These are phyloP conservation scores for Agapostemon virescens DNA, from an alignment of 2,888 invertebrate genomes.

Conservation along the genomic window DNA sequence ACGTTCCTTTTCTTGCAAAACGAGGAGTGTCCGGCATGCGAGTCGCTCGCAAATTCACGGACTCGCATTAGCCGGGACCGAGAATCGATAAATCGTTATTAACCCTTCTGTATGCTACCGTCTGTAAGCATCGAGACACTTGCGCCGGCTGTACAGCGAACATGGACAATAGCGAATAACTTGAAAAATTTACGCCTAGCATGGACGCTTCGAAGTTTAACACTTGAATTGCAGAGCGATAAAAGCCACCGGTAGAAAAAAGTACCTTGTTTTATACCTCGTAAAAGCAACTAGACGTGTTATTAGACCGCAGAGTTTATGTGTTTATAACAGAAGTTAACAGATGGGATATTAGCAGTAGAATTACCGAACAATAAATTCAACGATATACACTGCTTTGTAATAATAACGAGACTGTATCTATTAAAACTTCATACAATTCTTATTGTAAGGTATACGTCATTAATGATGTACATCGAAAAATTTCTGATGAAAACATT, in stretches of 20 bases:
- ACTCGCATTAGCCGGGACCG: not conserved
- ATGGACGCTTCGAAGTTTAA: not conserved
- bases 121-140: not conserved
- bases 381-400: too few relatives aligned
- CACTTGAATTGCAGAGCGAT: not conserved
- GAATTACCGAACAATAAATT: too few relatives aligned
- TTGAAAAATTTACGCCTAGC: not conserved
- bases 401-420: too few relatives aligned
- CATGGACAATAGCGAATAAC: not conserved
- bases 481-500: too few relatives aligned
- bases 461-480: too few relatives aligned
- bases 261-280: not conserved
- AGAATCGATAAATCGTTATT: constrained; percentile 1
- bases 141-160: not conserved
- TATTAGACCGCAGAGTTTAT: not conserved
- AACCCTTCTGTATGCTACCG: not conserved
- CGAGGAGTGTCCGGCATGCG: constrained; percentile 6
- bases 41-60: not conserved
- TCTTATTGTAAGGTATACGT: too few relatives aligned
- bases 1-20: constrained; percentile 3
- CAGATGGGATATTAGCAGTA: not conserved
- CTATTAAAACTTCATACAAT: too few relatives aligned
- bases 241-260: not conserved
- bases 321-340: not conserved
- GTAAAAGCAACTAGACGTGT: not conserved